Percentiles rank a stretch among this genome's conserved stretches.
Evolutionary conservation across 30 jellyfish, hydroid and myxozoan genomes (phyloP).

Genomic region (Hydra vulgaris): DNA sequence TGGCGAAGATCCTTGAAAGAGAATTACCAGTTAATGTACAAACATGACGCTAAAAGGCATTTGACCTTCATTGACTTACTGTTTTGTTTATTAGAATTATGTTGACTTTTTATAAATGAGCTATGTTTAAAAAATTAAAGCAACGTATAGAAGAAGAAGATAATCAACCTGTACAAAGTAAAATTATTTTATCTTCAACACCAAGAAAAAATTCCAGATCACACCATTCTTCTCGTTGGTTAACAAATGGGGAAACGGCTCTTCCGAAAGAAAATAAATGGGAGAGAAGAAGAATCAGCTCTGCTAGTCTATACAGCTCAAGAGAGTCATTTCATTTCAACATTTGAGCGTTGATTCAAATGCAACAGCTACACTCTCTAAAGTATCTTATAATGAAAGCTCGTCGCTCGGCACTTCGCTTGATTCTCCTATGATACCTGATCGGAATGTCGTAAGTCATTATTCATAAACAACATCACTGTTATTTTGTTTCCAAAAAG

Average conservation of each 20-base stretch:
- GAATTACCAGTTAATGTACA: too few relatives aligned
- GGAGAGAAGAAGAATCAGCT: constrained; percentile 73
- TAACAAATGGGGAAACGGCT: constrained; percentile 17
- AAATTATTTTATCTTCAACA: constrained; percentile 20
- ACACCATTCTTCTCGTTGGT: background rate
- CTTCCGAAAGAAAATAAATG: constrained; percentile 77
- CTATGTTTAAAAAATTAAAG: constrained; percentile 76
- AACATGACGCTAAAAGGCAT: too few relatives aligned
- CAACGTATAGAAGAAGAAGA: constrained; percentile 95
- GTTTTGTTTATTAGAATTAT: too few relatives aligned
- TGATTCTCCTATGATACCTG: constrained; percentile 47
- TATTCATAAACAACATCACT: too few relatives aligned
- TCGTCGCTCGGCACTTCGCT: constrained; percentile 50
- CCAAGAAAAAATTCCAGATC: constrained; percentile 23
- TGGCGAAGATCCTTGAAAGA: too few relatives aligned
- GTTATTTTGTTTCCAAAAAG: too few relatives aligned
- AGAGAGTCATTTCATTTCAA: constrained; percentile 87
- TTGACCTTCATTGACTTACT: too few relatives aligned
- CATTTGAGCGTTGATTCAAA: constrained; percentile 58
- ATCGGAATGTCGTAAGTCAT: too few relatives aligned
- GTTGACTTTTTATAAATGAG: too few relatives aligned
- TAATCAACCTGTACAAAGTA: constrained; percentile 10
- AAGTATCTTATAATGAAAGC: constrained; percentile 49
- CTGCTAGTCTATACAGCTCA: constrained; percentile 86
- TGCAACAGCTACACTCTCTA: constrained; percentile 62